Evolutionary conservation across 2,888 invertebrate species (phyloP).

Genomic region (Cyclophora albipunctata): DNA sequence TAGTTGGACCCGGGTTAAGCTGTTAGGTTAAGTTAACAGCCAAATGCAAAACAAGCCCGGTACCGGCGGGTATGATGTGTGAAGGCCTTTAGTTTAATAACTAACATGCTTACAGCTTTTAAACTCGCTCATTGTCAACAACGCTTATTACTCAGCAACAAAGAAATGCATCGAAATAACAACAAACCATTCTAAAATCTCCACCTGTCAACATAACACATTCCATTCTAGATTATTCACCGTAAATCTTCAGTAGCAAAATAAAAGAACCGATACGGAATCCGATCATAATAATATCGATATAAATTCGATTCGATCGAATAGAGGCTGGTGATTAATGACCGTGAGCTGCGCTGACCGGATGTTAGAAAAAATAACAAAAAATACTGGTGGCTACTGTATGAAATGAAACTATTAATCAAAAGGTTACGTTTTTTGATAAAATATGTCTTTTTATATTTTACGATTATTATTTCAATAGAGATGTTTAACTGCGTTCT

Average conservation of each 20-base stretch:
- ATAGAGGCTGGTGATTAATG: conserved; percentile 31
- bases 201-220: conserved; percentile 15
- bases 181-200: conserved; percentile 8
- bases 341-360: conserved; percentile 43
- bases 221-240: conserved; percentile 26
- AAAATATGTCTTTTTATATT: no score
- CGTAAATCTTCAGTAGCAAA: conserved; percentile 24
- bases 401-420: conserved; percentile 55
- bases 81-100: no score
- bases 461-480: no score
- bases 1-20: no score
- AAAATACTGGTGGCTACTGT: conserved; percentile 49
- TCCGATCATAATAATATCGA: conserved; percentile 48
- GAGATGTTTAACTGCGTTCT: no score
- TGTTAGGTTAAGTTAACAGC: no score
- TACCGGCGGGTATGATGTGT: no score
- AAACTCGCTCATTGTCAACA: no score
- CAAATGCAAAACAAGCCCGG: no score
- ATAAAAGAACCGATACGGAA: conserved; percentile 30
- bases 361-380: conserved; percentile 46
- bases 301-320: conserved; percentile 44
- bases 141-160: no score
- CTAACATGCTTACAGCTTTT: no score
- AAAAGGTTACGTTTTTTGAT: conserved; percentile 15
- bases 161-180: not conserved